A percentile compares a stretch with the other conserved stretches of the same genome.
These are phyloP conservation scores for Megaceryle maxima DNA, from an alignment of 2,113 vertebrate genomes.

Conservation along the genomic window DNA sequence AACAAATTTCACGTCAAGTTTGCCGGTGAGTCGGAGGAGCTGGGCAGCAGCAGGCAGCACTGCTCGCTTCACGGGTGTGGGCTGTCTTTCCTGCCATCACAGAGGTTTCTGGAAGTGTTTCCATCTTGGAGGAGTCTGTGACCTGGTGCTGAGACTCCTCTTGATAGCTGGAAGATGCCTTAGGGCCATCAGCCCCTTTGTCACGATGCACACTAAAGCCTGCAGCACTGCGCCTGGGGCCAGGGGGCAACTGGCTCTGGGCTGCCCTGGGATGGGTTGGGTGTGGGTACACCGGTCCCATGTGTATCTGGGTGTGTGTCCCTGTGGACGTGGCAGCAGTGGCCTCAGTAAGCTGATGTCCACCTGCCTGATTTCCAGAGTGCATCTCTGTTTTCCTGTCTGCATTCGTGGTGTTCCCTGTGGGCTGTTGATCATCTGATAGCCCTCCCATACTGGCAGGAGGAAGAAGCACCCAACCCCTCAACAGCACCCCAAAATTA, in stretches of 20 bases:
- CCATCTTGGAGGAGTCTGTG: not conserved
- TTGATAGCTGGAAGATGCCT: not conserved
- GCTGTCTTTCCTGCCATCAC: not conserved
- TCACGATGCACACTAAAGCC: not conserved
- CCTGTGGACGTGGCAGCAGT: accelerated
- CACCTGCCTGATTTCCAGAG: not conserved
- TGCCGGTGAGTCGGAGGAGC: conserved; percentile 67
- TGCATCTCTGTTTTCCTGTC: not conserved
- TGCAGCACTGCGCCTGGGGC: not conserved
- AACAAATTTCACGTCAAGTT: conserved; percentile 90
- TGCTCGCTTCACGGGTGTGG: accelerated
- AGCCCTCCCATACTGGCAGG: not conserved
- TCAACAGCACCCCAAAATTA: not conserved
- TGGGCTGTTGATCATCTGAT: not conserved
- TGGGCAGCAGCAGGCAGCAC: accelerated
- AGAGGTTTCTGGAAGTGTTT: not conserved
- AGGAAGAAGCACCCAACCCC: not conserved
- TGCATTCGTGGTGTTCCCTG: not conserved
- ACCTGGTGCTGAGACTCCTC: not conserved
- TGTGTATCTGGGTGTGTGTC: not conserved
- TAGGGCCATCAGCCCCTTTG: not conserved
- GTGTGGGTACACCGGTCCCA: not conserved
- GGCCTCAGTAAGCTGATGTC: not conserved
- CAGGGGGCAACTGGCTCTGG: not conserved
- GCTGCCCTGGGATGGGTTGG: not conserved